phyloP scores from a whole-genome alignment of 2,797 vertebrate genomes.

The Rhinella marina region DNA sequence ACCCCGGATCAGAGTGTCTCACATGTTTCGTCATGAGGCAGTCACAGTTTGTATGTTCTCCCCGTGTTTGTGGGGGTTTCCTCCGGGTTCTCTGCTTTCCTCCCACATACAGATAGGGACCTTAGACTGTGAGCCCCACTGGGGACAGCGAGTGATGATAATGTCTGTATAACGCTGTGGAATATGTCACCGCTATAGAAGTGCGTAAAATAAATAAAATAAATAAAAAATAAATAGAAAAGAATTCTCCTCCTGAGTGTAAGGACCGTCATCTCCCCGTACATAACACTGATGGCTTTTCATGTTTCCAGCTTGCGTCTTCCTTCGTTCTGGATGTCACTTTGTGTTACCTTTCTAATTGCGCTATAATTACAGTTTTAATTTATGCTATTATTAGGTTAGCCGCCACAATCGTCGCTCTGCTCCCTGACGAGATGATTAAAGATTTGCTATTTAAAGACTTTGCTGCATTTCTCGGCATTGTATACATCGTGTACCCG shows the following conservation, averaged over 20 bases:
- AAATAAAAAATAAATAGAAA: too few species aligned
- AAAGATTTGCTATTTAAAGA: conserved; percentile 25
- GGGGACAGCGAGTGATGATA: too few species aligned
- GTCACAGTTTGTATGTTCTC: too few species aligned
- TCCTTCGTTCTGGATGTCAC: background rate
- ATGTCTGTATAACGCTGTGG: too few species aligned
- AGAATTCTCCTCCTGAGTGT: background rate
- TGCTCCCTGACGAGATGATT: conserved; percentile 2
- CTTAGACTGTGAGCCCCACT: too few species aligned
- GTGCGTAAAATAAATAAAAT: too few species aligned
- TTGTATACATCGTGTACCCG: background rate
- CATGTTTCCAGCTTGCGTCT: background rate
- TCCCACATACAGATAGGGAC: too few species aligned
- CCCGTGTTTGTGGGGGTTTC: too few species aligned
- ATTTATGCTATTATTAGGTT: conserved; percentile 27
- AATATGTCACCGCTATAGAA: too few species aligned
- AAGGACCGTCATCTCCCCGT: background rate
- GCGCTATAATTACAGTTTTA: conserved; percentile 8
- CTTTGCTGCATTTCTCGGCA: background rate
- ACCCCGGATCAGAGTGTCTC: too few species aligned
- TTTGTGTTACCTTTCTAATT: conserved; percentile 26
- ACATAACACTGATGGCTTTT: background rate
- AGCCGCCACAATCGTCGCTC: background rate
- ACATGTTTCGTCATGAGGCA: too few species aligned
- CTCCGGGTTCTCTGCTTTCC: too few species aligned